A percentile compares a stretch with the other conserved stretches of the same genome.
phyloP scores from a whole-genome alignment of 2,113 vertebrate species.

The Campylomormyrus tamandua region DNA sequence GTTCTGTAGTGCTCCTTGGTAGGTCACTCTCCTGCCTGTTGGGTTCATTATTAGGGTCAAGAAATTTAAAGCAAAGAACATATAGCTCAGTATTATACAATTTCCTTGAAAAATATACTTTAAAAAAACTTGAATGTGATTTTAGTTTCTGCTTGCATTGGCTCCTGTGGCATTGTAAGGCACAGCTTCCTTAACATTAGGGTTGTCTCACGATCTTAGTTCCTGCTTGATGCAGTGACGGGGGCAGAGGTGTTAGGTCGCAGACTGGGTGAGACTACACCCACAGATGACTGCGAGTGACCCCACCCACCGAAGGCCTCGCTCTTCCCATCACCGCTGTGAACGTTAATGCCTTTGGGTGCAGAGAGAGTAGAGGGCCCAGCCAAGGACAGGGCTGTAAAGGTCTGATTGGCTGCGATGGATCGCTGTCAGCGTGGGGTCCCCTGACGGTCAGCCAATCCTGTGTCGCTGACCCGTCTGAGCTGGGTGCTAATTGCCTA shows the following conservation, averaged over 20 bases:
- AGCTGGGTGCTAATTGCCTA: constrained; percentile 5
- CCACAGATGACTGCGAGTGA: background rate
- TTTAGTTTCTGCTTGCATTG: background rate
- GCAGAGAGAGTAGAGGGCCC: background rate
- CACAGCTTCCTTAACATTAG: background rate
- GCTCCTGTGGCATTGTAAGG: background rate
- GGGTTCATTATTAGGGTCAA: no score
- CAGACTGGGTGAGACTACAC: background rate
- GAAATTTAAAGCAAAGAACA: background rate
- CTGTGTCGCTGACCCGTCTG: background rate
- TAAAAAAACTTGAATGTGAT: background rate
- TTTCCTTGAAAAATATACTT: background rate
- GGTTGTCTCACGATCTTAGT: background rate
- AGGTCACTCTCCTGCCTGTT: no score
- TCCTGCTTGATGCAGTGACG: background rate
- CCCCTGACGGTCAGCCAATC: background rate
- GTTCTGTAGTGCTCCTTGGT: no score
- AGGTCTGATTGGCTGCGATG: constrained; percentile 6
- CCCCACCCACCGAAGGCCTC: background rate
- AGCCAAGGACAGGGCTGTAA: background rate
- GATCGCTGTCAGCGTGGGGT: background rate
- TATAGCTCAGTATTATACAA: background rate
- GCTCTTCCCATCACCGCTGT: background rate
- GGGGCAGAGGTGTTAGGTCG: background rate
- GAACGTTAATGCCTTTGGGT: background rate